A percentile compares a stretch with the other conserved stretches of the same genome.
phyloP scores from a whole-genome alignment of 2,797 vertebrate genomes.

The Antrozous pallidus region DNA sequence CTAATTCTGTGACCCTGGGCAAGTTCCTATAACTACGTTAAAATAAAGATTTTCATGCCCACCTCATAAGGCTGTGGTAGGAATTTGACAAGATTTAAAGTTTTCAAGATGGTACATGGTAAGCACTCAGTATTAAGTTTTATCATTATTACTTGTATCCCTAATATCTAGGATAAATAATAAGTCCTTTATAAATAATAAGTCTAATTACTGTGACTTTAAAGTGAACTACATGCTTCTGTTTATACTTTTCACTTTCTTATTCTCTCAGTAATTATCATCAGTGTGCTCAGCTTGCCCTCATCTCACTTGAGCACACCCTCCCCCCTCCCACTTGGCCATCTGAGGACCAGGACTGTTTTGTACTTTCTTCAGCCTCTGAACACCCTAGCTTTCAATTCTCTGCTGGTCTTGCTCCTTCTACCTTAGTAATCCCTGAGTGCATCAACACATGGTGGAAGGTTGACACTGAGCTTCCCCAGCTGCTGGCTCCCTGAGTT shows the following conservation, averaged over 20 bases:
- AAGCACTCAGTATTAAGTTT: not conserved
- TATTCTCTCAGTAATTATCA: not conserved
- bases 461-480: not conserved
- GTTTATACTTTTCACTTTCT: not conserved
- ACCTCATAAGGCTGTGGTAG: not conserved
- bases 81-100: not conserved
- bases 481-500: not conserved
- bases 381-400: not conserved
- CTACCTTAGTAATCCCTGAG: not conserved
- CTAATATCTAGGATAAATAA: not conserved
- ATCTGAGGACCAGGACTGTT: not conserved
- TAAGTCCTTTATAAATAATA: not conserved
- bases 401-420: not conserved
- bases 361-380: not conserved
- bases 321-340: accelerated
- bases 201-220: not conserved
- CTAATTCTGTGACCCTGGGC: not conserved
- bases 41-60: not conserved
- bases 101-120: not conserved
- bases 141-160: not conserved
- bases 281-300: not conserved
- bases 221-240: not conserved
- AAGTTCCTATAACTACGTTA: not conserved
- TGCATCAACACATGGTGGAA: not conserved
- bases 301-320: not conserved